Evolutionary conservation across 2,888 invertebrate genomes (phyloP).

Genomic region (Theodoxus fluviatilis): DNA sequence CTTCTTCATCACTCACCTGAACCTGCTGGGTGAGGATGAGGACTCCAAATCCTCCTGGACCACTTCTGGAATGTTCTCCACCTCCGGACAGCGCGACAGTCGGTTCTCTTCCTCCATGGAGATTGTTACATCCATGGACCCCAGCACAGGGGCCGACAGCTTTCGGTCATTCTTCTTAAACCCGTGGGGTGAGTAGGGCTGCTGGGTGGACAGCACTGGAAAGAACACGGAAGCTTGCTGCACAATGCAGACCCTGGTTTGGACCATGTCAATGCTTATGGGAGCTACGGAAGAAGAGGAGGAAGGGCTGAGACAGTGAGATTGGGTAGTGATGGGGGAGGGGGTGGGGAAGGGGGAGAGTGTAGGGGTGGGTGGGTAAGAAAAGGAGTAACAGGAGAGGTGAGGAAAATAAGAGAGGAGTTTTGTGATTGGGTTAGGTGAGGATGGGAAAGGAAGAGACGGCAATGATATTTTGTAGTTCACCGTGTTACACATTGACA

Average conservation of each 20-base stretch:
- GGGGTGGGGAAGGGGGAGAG: not conserved
- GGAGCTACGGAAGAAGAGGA: not conserved
- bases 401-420: not conserved
- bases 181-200: conserved; percentile 15
- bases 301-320: conserved; percentile 16
- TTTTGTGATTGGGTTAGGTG: too few relatives aligned
- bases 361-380: conserved; percentile 3
- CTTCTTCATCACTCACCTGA: conserved; percentile 36
- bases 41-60: conserved; percentile 40
- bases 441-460: too few relatives aligned
- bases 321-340: conserved; percentile 19
- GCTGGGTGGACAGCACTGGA: conserved; percentile 27
- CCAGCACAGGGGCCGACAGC: conserved; percentile 51
- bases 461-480: too few relatives aligned
- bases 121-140: conserved; percentile 31
- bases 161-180: conserved; percentile 44
- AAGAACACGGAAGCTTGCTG: not conserved
- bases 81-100: conserved; percentile 54
- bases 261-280: not conserved
- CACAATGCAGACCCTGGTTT: not conserved
- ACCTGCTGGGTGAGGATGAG: conserved; percentile 27
- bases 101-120: conserved; percentile 36
- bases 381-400: not conserved
- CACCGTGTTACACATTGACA: too few relatives aligned
- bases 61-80: conserved; percentile 62